A percentile compares a stretch with the other conserved stretches of the same genome.
Evolutionary conservation across 2,113 vertebrate species (phyloP).

Genomic region (Phainopepla nitens): DNA sequence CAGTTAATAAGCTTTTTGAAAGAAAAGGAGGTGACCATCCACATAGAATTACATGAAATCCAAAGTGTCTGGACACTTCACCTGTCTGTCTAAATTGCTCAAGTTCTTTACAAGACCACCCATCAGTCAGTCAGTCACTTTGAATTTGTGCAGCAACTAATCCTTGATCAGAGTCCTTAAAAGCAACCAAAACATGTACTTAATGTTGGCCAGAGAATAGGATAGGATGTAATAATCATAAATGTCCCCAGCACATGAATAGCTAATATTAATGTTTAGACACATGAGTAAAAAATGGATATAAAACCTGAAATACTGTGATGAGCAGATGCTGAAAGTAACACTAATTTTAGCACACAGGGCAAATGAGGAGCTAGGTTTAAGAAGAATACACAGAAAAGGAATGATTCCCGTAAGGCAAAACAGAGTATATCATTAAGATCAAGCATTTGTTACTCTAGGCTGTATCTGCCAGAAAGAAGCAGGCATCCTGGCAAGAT

Average conservation of each 20-base stretch:
- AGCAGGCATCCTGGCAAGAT: neutral
- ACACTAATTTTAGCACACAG: neutral
- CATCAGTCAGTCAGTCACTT: neutral
- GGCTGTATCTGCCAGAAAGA: slow-evolving; percentile 24
- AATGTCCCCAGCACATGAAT: neutral
- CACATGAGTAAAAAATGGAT: neutral
- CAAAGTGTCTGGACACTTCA: neutral
- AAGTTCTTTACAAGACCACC: neutral
- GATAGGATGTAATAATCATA: neutral
- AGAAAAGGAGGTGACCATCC: neutral
- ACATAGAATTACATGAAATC: neutral
- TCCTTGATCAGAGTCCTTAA: neutral
- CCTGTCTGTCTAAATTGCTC: neutral
- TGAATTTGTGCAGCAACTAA: neutral
- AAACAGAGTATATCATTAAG: slow-evolving; percentile 22
- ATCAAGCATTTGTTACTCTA: slow-evolving; percentile 10
- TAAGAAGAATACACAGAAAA: neutral
- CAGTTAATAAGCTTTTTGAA: neutral
- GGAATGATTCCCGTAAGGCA: slow-evolving; percentile 12
- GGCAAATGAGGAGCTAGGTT: neutral
- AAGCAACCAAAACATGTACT: neutral
- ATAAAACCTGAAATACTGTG: neutral
- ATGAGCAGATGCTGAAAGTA: neutral
- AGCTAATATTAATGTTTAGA: neutral
- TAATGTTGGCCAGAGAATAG: neutral